Evolutionary conservation across 2,113 vertebrate species (phyloP).

Genomic region (human (Homo sapiens)): DNA sequence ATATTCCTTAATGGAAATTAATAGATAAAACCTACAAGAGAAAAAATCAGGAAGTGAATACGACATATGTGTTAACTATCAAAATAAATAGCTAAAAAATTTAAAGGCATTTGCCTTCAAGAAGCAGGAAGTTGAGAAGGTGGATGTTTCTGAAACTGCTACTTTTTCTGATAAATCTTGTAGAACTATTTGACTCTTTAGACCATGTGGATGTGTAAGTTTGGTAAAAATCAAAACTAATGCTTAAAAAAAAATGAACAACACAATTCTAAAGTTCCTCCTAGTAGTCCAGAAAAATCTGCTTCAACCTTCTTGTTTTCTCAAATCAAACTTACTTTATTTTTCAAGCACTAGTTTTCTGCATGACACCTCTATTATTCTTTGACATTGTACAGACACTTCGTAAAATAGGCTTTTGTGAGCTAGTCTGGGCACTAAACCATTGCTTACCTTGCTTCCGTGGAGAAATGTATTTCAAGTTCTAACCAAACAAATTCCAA

Average conservation of each 20-base stretch:
- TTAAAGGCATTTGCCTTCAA: neutral
- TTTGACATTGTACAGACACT: neutral
- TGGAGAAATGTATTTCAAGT: neutral
- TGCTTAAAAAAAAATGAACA: neutral
- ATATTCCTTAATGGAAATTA: neutral
- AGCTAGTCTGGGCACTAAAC: neutral
- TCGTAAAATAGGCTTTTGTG: neutral
- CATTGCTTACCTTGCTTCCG: neutral
- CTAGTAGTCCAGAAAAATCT: neutral
- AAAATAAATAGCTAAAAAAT: neutral
- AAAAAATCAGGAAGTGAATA: neutral
- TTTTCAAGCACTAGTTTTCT: neutral
- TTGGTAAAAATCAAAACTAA: conserved; percentile 44
- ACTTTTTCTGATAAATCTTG: neutral
- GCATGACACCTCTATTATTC: neutral
- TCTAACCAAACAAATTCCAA: neutral
- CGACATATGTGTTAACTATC: neutral
- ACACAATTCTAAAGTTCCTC: neutral
- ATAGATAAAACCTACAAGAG: neutral
- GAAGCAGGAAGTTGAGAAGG: neutral
- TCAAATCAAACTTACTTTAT: neutral
- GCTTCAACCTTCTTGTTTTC: neutral
- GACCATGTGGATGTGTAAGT: neutral
- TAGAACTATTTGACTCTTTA: neutral
- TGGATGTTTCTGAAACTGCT: neutral